Conservation (phyloP, 2,797 vertebrate genomes). For the Huso huso region DNA sequence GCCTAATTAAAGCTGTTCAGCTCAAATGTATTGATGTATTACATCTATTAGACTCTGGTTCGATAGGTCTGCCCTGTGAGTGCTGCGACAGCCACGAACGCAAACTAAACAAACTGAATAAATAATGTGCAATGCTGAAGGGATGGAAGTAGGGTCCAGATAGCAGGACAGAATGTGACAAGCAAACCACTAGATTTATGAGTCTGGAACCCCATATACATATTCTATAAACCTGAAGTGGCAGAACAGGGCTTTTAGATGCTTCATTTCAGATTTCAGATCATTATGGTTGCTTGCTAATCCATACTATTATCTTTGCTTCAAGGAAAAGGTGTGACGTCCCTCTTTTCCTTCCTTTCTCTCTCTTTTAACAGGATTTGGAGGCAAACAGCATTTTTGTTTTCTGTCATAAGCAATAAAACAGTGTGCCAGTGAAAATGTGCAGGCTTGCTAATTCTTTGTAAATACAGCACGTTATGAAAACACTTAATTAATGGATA, state of each 20-base stretch:
- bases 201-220: conserved; percentile 33
- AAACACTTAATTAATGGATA: too few species aligned
- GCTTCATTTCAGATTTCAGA: conserved; percentile 11
- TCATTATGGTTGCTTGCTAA: neutral
- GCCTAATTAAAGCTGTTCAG: conserved; percentile 98
- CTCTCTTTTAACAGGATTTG: too few species aligned
- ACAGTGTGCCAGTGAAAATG: too few species aligned
- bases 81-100: conserved; percentile 75
- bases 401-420: too few species aligned
- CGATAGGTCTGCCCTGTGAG: conserved; percentile 83
- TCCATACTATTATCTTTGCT: neutral
- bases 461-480: too few species aligned
- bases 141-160: conserved; percentile 39
- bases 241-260: conserved; percentile 16
- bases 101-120: conserved; percentile 88
- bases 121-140: conserved; percentile 66
- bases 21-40: conserved; percentile 99
- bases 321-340: neutral
- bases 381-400: too few species aligned
- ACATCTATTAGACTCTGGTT: conserved; percentile 92
- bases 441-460: too few species aligned
- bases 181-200: conserved; percentile 42
- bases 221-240: conserved; percentile 21
- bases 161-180: conserved; percentile 47
- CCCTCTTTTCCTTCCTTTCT: neutral